phyloP scores from a whole-genome alignment of 2,113 vertebrate species.

The Naja naja region DNA sequence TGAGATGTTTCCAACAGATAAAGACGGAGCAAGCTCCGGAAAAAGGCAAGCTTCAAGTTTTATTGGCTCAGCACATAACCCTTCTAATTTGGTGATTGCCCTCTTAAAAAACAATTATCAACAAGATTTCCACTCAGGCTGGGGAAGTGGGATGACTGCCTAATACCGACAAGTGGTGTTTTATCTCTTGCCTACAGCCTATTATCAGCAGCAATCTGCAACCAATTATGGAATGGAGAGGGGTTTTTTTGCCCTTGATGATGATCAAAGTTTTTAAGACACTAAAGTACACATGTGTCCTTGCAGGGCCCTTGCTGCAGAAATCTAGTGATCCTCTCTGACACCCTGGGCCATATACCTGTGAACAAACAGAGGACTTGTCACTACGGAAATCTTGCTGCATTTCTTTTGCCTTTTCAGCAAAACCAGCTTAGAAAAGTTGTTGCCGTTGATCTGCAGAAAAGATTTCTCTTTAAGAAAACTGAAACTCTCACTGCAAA shows the following conservation, averaged over 20 bases:
- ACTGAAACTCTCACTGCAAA: neutral
- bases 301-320: neutral
- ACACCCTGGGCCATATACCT: neutral
- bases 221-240: neutral
- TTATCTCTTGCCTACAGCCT: neutral
- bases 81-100: neutral
- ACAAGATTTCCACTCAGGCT: neutral
- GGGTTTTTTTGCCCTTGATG: neutral
- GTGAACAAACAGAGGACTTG: neutral
- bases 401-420: neutral
- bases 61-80: neutral
- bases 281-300: neutral
- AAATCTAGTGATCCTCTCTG: neutral
- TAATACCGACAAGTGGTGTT: neutral
- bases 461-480: neutral
- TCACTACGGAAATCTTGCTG: neutral
- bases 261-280: constrained; percentile 9
- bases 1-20: neutral
- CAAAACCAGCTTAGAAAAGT: neutral
- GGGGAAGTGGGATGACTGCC: neutral
- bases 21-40: neutral
- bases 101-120: neutral
- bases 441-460: neutral
- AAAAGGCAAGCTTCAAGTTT: neutral
- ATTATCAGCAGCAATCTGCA: neutral